phyloP scores from a whole-genome alignment of 2,113 vertebrate genomes.

The Nematolebias whitei region DNA sequence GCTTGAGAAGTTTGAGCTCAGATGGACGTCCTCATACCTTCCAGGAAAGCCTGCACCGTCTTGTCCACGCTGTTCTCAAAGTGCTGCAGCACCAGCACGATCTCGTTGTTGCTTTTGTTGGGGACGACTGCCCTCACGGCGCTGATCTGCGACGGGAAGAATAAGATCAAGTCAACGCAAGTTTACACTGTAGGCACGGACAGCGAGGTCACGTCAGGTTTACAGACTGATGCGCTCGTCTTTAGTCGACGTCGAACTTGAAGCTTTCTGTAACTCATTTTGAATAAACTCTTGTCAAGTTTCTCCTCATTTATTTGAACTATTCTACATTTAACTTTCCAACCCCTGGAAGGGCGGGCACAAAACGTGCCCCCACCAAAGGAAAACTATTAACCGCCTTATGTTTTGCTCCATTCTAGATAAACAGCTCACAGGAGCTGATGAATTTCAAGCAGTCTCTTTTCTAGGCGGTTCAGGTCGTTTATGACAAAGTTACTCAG shows the following conservation, averaged over 20 bases:
- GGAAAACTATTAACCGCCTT: background rate
- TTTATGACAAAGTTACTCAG: background rate
- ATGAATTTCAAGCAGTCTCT: background rate
- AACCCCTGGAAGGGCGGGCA: no score
- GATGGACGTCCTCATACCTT: conserved; percentile 81
- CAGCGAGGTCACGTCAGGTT: background rate
- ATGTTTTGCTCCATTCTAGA: conserved; percentile 1
- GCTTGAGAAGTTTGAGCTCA: background rate
- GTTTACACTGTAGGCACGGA: background rate
- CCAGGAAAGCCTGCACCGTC: conserved; percentile 94
- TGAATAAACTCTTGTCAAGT: no score
- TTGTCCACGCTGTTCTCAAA: conserved; percentile 94
- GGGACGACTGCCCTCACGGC: conserved; percentile 93
- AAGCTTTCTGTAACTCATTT: background rate
- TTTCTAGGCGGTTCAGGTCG: background rate
- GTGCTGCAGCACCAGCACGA: conserved; percentile 93
- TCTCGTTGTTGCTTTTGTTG: conserved; percentile 98
- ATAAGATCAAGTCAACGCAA: background rate
- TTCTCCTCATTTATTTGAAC: no score
- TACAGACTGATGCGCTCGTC: background rate
- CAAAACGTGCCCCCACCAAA: background rate
- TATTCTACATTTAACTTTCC: background rate
- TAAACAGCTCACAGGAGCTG: background rate
- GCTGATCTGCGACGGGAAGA: conserved; percentile 81
- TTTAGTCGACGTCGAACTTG: background rate